These are phyloP conservation scores for Pycnomerus fuliginosus DNA, from an alignment of 2,888 invertebrate species.

Conservation along the genomic window DNA sequence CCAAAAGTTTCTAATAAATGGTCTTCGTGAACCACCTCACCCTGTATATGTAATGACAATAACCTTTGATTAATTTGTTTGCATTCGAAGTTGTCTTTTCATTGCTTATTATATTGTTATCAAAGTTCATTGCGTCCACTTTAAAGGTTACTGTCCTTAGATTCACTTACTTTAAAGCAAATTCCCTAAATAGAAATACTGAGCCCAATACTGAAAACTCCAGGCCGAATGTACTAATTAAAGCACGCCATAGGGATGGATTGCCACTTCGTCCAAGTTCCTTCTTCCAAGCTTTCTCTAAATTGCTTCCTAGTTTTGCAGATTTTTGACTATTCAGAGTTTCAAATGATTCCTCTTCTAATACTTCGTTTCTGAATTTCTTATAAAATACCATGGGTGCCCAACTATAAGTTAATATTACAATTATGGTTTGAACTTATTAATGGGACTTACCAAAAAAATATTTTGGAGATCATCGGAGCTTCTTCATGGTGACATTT, in stretches of 20 bases:
- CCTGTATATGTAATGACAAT: too few species aligned
- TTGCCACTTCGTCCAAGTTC: conserved; percentile 21
- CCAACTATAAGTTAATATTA: conserved; percentile 49
- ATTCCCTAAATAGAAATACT: conserved; percentile 22
- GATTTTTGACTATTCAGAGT: conserved; percentile 51
- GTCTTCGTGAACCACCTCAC: too few species aligned
- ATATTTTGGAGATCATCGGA: conserved; percentile 36
- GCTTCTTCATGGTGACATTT: too few species aligned
- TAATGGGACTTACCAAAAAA: conserved; percentile 42
- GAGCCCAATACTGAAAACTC: conserved; percentile 25
- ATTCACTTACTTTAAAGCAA: conserved; percentile 21
- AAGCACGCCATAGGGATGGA: conserved; percentile 28
- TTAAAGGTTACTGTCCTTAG: not conserved
- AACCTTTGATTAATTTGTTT: too few species aligned
- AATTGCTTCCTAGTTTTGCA: conserved; percentile 37
- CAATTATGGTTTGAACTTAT: not conserved
- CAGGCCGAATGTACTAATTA: conserved; percentile 28
- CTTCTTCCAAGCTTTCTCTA: conserved; percentile 37
- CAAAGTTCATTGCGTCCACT: too few species aligned
- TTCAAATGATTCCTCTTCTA: conserved; percentile 55
- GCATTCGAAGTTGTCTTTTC: not conserved
- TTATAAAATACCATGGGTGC: conserved; percentile 54
- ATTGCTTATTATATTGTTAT: not conserved
- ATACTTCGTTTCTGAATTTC: conserved; percentile 54
- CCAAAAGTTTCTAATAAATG: too few species aligned